phyloP scores from a whole-genome alignment of 2,888 invertebrate genomes.

The Stenotaenia linearis region DNA sequence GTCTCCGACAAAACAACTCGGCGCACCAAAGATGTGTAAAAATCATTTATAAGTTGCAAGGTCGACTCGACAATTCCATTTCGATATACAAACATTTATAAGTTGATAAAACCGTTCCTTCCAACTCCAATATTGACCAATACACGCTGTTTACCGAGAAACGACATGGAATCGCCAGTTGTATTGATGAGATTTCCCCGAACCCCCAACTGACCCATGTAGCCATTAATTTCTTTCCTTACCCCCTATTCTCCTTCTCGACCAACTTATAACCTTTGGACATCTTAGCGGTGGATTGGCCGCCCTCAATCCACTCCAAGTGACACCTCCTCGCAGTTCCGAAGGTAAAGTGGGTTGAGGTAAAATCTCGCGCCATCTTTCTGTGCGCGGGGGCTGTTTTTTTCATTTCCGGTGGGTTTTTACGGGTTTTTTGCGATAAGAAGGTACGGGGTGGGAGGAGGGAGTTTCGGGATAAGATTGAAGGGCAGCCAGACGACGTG shows the following conservation, averaged over 20 bases:
- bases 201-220: conserved; percentile 13
- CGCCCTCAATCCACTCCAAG: background rate
- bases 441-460: background rate
- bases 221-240: background rate
- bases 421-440: conserved; percentile 8
- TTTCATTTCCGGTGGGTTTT: conserved; percentile 19
- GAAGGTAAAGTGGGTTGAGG: background rate
- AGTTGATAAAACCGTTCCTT: no score
- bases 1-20: no score
- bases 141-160: background rate
- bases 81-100: no score
- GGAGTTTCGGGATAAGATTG: background rate
- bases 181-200: background rate
- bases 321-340: background rate
- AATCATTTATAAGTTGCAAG: no score
- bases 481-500: conserved; percentile 9
- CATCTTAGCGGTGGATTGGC: background rate
- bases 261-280: background rate
- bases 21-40: no score
- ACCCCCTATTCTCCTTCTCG: background rate
- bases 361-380: background rate
- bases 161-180: background rate
- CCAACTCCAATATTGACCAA: no score
- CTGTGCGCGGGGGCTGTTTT: background rate
- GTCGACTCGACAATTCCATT: no score